A percentile compares a stretch with the other conserved stretches of the same genome.
These are phyloP conservation scores for Hyles euphorbiae DNA, from an alignment of 1,140 invertebrate species.

Conservation along the genomic window DNA sequence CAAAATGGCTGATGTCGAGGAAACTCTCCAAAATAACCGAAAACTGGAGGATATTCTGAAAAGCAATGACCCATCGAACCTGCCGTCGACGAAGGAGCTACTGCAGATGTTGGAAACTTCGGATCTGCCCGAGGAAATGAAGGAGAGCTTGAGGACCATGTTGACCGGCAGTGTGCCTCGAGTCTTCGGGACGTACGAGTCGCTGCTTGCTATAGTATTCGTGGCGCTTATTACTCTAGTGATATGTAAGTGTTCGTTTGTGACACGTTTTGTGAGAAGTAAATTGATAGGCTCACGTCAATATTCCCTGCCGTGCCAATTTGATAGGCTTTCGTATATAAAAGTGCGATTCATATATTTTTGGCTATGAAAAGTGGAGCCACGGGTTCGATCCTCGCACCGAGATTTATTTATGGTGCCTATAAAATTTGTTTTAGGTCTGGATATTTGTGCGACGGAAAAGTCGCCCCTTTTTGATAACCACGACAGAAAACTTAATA, in stretches of 20 bases:
- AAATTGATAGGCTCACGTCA: too few relatives aligned
- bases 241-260: slow-evolving; percentile 41
- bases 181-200: slow-evolving; percentile 34
- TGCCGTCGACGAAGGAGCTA: slow-evolving; percentile 74
- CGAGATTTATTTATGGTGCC: too few relatives aligned
- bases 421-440: too few relatives aligned
- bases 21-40: neutral
- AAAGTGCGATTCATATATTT: too few relatives aligned
- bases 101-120: slow-evolving; percentile 75
- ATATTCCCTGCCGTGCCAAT: too few relatives aligned
- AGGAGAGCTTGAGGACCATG: slow-evolving; percentile 67
- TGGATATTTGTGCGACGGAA: too few relatives aligned
- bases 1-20: slow-evolving; percentile 45
- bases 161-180: slow-evolving; percentile 57
- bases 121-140: slow-evolving; percentile 75
- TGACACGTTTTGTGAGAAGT: neutral
- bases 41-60: slow-evolving; percentile 35
- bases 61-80: slow-evolving; percentile 39
- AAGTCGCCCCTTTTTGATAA: too few relatives aligned
- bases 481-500: too few relatives aligned
- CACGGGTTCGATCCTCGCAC: too few relatives aligned
- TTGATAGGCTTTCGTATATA: too few relatives aligned
- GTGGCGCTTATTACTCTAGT: slow-evolving; percentile 39
- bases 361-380: too few relatives aligned
- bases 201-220: slow-evolving; percentile 35